Conservation (phyloP, 2,113 vertebrate species). For the Tachycineta bicolor region DNA sequence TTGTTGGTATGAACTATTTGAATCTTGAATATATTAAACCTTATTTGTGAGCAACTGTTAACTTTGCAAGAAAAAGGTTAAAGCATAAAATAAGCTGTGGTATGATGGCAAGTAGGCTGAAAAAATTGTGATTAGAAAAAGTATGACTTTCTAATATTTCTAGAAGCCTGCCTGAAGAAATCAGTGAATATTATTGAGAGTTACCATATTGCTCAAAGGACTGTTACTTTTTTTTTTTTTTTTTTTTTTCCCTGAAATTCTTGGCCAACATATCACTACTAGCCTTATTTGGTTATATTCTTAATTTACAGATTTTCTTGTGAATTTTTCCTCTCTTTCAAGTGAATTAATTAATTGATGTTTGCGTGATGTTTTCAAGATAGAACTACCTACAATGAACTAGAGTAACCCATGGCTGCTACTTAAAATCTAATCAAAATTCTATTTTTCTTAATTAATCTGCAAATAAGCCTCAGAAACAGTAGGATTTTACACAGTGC, state of each 20-base stretch:
- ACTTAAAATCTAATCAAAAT: not conserved
- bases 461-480: not conserved
- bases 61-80: not conserved
- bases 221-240: not conserved
- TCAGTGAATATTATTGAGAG: not conserved
- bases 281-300: not conserved
- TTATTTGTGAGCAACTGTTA: not conserved
- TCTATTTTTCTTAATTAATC: not conserved
- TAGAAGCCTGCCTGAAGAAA: not conserved
- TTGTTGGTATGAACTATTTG: not conserved
- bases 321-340: not conserved
- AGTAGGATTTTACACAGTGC: not conserved
- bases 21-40: conserved; percentile 12
- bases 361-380: not conserved
- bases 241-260: not conserved
- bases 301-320: not conserved
- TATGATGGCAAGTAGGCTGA: not conserved
- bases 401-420: not conserved
- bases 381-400: not conserved
- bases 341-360: not conserved
- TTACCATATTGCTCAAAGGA: not conserved
- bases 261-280: not conserved
- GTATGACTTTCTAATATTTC: not conserved
- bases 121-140: not conserved
- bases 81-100: not conserved